Base-by-base conservation (phyloP, 2,888 invertebrate genomes). In the Globia sparganii region DNA sequence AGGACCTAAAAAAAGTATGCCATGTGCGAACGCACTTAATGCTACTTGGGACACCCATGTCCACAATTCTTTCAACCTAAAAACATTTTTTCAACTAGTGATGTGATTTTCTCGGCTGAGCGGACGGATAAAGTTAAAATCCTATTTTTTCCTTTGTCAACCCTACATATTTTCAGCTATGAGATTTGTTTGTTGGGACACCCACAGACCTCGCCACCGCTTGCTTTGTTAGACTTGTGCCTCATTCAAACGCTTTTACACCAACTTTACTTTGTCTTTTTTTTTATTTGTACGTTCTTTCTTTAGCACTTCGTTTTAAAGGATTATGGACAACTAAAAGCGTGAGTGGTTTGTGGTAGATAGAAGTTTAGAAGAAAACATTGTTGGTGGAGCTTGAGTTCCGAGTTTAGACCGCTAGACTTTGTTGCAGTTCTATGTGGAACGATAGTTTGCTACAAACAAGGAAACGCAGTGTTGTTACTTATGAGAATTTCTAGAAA, bases 141-240 rank as follows among this genome's bases (percentile, higher is more conserved):
- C 37, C 37, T 43, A 75, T 71, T 64, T 75, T 69, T 67, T 53
- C 34, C 34, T 56, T 78, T 75, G 80, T 79, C 83, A 83, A 28
- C 87, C 87, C 87, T 86, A 77, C 61, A 58, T 31, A 43, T 68
- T 79, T 43, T 58, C 56, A 69, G 62, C 77, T 81, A 85, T 79
- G 81, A 84, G 83, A 89, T 90, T 89, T 91, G 89, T 89, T 89
- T 90, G 88, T 79, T 70, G 78, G 80, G 80, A 84, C 85, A 86
- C 84, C 88, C 87, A 83, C 83, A 77, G 82, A 77, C 78, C 80
- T 82, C 77, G 69, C 61, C 69, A 67, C 74, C 21, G 31, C 40
- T 31, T 18, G 84, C 83, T 73, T 87, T 88, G 87, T 89, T 88
- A 85, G 80, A 77, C 80, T 87, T 87, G 80, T 87, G 89, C 86